Evolutionary conservation across 2,113 vertebrate species (phyloP).

Genomic region (Micronisus gabar): DNA sequence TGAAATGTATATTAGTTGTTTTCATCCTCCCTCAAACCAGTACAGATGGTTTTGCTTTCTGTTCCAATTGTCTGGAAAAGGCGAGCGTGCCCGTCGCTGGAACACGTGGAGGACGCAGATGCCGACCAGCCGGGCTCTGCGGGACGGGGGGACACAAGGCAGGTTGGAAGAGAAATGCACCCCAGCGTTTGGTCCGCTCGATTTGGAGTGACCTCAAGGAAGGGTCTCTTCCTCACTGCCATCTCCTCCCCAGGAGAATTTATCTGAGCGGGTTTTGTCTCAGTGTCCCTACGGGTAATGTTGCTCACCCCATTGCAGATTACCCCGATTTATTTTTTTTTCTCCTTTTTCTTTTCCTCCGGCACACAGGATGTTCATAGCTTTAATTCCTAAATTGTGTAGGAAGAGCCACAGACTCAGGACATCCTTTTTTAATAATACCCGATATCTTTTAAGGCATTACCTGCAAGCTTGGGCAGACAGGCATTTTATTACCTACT

Average conservation of each 20-base stretch:
- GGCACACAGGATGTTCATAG: neutral
- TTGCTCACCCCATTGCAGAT: neutral
- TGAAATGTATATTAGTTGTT: neutral
- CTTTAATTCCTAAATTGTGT: neutral
- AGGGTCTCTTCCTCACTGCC: neutral
- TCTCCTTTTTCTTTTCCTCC: neutral
- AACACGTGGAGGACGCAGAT: neutral
- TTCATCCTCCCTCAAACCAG: neutral
- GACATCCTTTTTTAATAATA: neutral
- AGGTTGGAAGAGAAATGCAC: neutral
- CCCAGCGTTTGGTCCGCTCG: neutral
- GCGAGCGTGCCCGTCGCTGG: neutral
- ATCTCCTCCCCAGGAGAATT: neutral
- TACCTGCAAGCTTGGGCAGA: neutral
- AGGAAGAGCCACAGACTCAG: neutral
- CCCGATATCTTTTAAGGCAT: neutral
- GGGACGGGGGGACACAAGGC: fast-evolving
- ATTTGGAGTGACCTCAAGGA: neutral
- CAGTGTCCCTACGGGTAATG: fast-evolving
- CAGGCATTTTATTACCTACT: neutral
- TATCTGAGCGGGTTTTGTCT: neutral
- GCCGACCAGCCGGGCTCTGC: neutral
- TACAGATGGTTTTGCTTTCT: neutral
- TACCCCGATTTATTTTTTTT: no score
- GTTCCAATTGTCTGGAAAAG: neutral